phyloP scores from a whole-genome alignment of 2,888 invertebrate species.

The Chirona hameri region DNA sequence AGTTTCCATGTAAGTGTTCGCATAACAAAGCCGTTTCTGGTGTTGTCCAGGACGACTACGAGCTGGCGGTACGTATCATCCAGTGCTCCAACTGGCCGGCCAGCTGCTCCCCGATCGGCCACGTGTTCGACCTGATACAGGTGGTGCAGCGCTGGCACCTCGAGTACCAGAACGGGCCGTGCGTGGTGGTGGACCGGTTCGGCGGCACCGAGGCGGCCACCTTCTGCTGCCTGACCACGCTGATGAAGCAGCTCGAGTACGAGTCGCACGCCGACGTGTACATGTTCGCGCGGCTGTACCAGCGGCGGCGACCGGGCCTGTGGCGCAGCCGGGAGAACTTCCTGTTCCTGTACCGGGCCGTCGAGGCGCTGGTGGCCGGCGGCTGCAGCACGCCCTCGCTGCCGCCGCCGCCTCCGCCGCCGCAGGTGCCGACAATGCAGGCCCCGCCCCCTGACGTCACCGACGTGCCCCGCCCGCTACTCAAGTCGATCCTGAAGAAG shows the following conservation, averaged over 20 bases:
- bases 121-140: slow-evolving; percentile 77
- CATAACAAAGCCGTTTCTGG: background rate
- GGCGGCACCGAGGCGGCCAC: slow-evolving; percentile 88
- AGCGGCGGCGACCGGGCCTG: slow-evolving; percentile 78
- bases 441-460: background rate
- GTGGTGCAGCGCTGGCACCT: slow-evolving; percentile 77
- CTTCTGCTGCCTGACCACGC: slow-evolving; percentile 75
- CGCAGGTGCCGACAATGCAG: background rate
- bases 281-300: slow-evolving; percentile 82
- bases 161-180: slow-evolving; percentile 86
- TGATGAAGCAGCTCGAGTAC: slow-evolving; percentile 71
- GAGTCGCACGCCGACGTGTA: slow-evolving; percentile 79
- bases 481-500: slow-evolving; percentile 1
- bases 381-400: slow-evolving; percentile 11
- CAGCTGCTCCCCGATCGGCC: slow-evolving; percentile 56
- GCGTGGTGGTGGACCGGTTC: slow-evolving; percentile 87
- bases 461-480: background rate
- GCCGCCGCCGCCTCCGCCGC: background rate
- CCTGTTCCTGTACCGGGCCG: slow-evolving; percentile 63
- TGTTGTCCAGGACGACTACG: slow-evolving; percentile 83
- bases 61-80: slow-evolving; percentile 82
- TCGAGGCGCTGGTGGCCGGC: slow-evolving; percentile 52
- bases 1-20: too few species aligned
- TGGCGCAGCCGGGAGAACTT: slow-evolving; percentile 66
- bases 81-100: slow-evolving; percentile 80